Conservation (phyloP, 2,888 invertebrate genomes). For the Cyaniris semiargus region DNA sequence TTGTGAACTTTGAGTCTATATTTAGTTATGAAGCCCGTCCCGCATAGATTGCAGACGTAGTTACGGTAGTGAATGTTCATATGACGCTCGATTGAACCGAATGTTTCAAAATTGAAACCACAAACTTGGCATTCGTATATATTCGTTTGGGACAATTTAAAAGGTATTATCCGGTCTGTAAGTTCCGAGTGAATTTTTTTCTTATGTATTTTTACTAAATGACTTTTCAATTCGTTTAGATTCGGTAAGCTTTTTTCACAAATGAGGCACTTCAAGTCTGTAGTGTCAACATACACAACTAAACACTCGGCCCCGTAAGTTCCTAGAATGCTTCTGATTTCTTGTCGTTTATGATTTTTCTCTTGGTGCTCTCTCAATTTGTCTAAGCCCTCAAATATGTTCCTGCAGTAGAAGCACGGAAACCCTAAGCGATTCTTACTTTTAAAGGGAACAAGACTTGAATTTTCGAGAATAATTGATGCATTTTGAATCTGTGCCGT, state of each 20-base stretch:
- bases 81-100: slow-evolving; percentile 66
- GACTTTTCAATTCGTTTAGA: slow-evolving; percentile 57
- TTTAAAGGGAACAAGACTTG: slow-evolving; percentile 62
- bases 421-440: slow-evolving; percentile 59
- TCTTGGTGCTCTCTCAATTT: slow-evolving; percentile 52
- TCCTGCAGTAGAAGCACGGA: slow-evolving; percentile 67
- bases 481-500: slow-evolving; percentile 57
- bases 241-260: slow-evolving; percentile 50
- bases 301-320: slow-evolving; percentile 59
- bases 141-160: slow-evolving; percentile 52
- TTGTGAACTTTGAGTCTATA: slow-evolving; percentile 63
- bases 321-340: slow-evolving; percentile 50
- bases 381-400: slow-evolving; percentile 53
- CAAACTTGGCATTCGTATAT: slow-evolving; percentile 63
- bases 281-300: slow-evolving; percentile 64
- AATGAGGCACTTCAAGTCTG: slow-evolving; percentile 57
- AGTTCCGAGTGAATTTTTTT: slow-evolving; percentile 56
- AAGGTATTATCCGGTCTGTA: slow-evolving; percentile 63
- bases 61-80: slow-evolving; percentile 71
- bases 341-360: slow-evolving; percentile 49
- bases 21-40: slow-evolving; percentile 64
- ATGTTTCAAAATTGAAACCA: slow-evolving; percentile 63
- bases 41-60: slow-evolving; percentile 65
- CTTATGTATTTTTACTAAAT: slow-evolving; percentile 56
- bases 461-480: slow-evolving; percentile 53